A percentile compares a stretch with the other conserved stretches of the same genome.
phyloP scores from a whole-genome alignment of 2,797 vertebrate genomes.

The Lagorchestes hirsutus region DNA sequence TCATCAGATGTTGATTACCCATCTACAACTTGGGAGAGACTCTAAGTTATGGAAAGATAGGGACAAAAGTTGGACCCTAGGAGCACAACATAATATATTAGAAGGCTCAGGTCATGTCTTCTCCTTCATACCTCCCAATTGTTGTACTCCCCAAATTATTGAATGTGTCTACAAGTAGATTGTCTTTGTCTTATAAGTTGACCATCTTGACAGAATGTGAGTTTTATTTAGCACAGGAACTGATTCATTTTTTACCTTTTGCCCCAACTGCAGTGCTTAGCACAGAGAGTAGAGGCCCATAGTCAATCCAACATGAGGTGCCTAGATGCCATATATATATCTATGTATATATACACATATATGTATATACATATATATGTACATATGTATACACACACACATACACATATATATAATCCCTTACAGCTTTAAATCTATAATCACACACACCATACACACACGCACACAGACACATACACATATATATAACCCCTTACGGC shows the following conservation, averaged over 20 bases:
- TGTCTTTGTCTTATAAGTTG: neutral
- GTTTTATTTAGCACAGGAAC: neutral
- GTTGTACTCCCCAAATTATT: neutral
- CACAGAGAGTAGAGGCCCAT: neutral
- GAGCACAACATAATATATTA: neutral
- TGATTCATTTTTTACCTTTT: neutral
- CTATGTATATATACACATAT: no score
- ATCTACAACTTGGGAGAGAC: neutral
- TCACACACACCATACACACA: no score
- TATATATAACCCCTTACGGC: no score
- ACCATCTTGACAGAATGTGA: neutral
- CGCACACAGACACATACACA: no score
- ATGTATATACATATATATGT: no score
- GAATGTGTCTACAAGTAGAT: neutral
- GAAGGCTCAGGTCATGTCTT: neutral
- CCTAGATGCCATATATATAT: no score
- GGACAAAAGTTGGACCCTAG: neutral
- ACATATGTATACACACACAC: no score
- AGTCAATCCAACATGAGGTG: neutral
- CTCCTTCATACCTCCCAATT: neutral
- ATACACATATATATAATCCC: no score
- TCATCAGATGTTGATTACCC: neutral
- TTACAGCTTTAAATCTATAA: no score
- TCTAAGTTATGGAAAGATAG: neutral
- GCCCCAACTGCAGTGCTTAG: neutral